Evolutionary conservation across 2,888 invertebrate species (phyloP).

Genomic region (Drosophila fulvimacula): DNA sequence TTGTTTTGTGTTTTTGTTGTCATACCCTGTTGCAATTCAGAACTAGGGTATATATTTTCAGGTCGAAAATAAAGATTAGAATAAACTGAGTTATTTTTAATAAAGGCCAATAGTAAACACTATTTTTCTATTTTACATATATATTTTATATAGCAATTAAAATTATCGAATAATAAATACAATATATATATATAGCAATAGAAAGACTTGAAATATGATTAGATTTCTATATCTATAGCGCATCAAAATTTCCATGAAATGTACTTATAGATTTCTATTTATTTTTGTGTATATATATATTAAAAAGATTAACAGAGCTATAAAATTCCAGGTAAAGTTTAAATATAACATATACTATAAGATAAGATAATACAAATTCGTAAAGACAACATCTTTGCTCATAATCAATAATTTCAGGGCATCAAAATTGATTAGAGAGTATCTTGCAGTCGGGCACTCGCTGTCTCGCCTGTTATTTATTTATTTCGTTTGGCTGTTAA

Average conservation of each 20-base stretch:
- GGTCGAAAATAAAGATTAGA: background rate
- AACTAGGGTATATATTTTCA: background rate
- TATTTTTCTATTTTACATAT: background rate
- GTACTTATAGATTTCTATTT: background rate
- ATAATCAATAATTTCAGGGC: too few relatives aligned
- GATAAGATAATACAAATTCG: background rate
- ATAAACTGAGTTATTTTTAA: background rate
- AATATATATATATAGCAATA: background rate
- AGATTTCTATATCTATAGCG: background rate
- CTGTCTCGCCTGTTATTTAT: constrained; percentile 23
- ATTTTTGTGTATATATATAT: background rate
- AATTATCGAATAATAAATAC: background rate
- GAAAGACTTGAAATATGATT: background rate
- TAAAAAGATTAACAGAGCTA: background rate
- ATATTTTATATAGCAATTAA: background rate
- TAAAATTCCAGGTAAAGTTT: background rate
- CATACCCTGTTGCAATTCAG: background rate
- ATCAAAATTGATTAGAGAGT: background rate
- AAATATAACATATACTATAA: background rate
- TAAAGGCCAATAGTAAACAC: background rate
- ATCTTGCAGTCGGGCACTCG: background rate
- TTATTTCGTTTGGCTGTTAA: constrained; percentile 25
- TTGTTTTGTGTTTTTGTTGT: constrained; percentile 20
- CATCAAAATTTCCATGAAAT: background rate
- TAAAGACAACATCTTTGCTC: too few relatives aligned